phyloP scores from a whole-genome alignment of 2,113 vertebrate species.

The Calyptomena viridis region DNA sequence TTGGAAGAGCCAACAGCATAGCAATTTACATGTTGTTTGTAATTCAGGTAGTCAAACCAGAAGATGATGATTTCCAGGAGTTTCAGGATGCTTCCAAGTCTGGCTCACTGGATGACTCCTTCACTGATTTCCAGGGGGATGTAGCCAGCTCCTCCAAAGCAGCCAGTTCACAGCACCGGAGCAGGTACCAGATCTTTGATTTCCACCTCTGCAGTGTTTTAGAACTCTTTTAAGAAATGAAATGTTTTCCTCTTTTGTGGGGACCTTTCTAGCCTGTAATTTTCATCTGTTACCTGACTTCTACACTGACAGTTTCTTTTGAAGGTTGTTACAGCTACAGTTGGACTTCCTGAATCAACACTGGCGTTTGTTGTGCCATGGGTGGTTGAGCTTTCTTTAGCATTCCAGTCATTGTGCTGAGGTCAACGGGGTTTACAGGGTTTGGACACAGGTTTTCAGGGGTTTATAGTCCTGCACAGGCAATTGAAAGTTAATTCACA shows the following conservation, averaged over 20 bases:
- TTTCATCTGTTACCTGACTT: neutral
- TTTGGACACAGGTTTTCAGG: neutral
- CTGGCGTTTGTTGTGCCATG: neutral
- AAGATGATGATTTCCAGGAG: conserved; percentile 98
- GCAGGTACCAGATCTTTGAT: conserved; percentile 78
- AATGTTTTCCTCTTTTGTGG: neutral
- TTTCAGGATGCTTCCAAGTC: conserved; percentile 97
- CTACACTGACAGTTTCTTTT: neutral
- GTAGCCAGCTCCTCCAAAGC: conserved; percentile 72
- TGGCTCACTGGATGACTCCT: conserved; percentile 84
- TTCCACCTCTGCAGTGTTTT: neutral
- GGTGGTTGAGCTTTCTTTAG: neutral
- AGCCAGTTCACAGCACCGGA: conserved; percentile 76
- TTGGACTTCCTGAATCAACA: neutral
- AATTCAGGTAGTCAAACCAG: conserved; percentile 82
- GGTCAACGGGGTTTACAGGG: neutral
- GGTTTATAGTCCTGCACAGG: neutral
- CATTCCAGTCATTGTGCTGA: neutral
- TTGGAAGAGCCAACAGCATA: neutral
- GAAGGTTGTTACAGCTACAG: neutral
- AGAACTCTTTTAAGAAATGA: neutral
- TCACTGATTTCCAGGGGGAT: conserved; percentile 89
- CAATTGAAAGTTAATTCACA: neutral
- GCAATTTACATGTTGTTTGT: neutral
- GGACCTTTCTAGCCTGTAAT: neutral